Percentiles rank a stretch among this genome's conserved stretches.
Conservation (phyloP, 2,888 invertebrate species). For the Tachina grossa region DNA sequence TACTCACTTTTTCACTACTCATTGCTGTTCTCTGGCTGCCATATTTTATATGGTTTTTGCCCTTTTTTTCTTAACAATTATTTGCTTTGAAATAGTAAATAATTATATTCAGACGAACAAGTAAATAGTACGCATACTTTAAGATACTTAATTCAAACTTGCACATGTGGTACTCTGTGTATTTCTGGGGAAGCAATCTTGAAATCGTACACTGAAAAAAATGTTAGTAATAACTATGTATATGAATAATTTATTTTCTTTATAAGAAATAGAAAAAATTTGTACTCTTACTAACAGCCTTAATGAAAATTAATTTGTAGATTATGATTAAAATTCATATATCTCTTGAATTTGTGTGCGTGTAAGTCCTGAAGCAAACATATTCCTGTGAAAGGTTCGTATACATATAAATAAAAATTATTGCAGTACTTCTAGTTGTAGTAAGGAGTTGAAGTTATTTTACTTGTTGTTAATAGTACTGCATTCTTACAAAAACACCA, state of each 20-base stretch:
- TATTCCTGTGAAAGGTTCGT: constrained; percentile 19
- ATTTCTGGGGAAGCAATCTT: not conserved
- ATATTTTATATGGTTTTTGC: constrained; percentile 11
- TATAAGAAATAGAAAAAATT: too few species aligned
- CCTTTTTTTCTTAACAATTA: constrained; percentile 33
- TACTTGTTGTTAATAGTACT: constrained; percentile 43
- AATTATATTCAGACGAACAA: not conserved
- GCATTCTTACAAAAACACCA: constrained; percentile 47
- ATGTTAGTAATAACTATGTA: not conserved
- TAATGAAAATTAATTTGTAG: too few species aligned
- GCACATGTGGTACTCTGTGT: constrained; percentile 48
- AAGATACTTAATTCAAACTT: constrained; percentile 49
- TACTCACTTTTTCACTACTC: too few species aligned
- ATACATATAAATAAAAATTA: constrained; percentile 11
- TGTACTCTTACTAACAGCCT: too few species aligned
- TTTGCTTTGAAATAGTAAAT: constrained; percentile 32
- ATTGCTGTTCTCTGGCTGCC: too few species aligned
- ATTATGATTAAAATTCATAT: too few species aligned
- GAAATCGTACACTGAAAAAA: constrained; percentile 28
- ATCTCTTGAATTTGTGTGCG: not conserved
- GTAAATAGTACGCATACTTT: constrained; percentile 14
- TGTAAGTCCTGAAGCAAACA: not conserved
- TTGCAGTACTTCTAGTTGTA: constrained; percentile 8
- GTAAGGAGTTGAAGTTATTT: constrained; percentile 22
- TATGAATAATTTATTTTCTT: not conserved